phyloP scores from a whole-genome alignment of 2,797 vertebrate species.

The Lophotriccus pileatus region DNA sequence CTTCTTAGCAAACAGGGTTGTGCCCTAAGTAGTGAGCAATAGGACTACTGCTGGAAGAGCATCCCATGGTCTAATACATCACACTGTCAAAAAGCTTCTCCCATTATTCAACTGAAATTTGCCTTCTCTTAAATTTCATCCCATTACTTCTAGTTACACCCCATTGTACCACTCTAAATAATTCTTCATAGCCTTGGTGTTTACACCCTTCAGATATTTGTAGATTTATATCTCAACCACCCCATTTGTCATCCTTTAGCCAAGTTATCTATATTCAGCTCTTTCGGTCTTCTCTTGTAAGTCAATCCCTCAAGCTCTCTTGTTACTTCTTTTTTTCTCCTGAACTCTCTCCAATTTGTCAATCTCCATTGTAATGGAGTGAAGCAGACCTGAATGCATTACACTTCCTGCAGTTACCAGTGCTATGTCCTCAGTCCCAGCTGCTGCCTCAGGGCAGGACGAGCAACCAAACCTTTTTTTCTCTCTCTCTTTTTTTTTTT shows the following conservation, averaged over 20 bases:
- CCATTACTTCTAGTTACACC: slow-evolving; percentile 72
- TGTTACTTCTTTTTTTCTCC: slow-evolving; percentile 39
- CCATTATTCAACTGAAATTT: slow-evolving; percentile 70
- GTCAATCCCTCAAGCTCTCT: slow-evolving; percentile 63
- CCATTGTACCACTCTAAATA: slow-evolving; percentile 69
- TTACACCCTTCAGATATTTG: slow-evolving; percentile 70
- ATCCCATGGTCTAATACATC: slow-evolving; percentile 55
- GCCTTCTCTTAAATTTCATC: slow-evolving; percentile 70
- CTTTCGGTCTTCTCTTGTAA: slow-evolving; percentile 57
- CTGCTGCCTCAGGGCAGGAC: not conserved
- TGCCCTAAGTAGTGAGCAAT: slow-evolving; percentile 27
- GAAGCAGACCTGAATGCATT: slow-evolving; percentile 62
- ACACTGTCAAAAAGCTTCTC: slow-evolving; percentile 62
- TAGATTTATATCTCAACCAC: slow-evolving; percentile 68
- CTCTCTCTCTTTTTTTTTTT: not conserved
- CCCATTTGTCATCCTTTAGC: slow-evolving; percentile 69
- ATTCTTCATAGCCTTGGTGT: slow-evolving; percentile 72
- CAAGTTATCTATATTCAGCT: slow-evolving; percentile 70
- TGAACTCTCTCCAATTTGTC: slow-evolving; percentile 62
- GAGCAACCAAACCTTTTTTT: not conserved
- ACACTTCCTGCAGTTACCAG: not conserved
- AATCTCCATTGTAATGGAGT: slow-evolving; percentile 38
- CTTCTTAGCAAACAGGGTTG: slow-evolving; percentile 44
- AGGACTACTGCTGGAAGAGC: slow-evolving; percentile 25
- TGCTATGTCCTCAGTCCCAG: not conserved